Evolutionary conservation across 2,888 invertebrate species (phyloP).

Genomic region (Nasonia oneida): DNA sequence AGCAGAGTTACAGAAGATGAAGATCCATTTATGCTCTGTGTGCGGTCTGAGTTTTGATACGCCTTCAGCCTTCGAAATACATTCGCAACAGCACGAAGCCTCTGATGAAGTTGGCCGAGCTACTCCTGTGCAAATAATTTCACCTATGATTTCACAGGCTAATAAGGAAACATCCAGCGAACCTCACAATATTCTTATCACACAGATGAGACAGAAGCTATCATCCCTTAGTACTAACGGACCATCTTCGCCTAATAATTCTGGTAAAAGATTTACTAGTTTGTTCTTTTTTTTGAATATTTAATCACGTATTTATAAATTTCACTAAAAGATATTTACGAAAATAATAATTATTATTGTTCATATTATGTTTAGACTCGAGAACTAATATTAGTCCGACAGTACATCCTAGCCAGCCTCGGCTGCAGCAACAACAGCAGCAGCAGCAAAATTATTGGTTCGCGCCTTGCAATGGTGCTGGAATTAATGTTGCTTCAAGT

Average conservation of each 20-base stretch:
- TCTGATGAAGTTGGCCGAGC: constrained; percentile 21
- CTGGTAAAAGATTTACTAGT: not conserved
- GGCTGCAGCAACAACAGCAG: not conserved
- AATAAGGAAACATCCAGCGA: not conserved
- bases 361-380: constrained; percentile 22
- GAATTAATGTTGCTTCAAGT: not conserved
- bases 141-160: constrained; percentile 46
- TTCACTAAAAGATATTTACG: not conserved
- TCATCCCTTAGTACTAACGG: not conserved
- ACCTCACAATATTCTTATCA: not conserved
- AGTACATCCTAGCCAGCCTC: not conserved
- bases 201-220: constrained; percentile 45
- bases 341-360: constrained; percentile 4
- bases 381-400: constrained; percentile 7
- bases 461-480: constrained; percentile 33
- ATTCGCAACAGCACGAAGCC: constrained; percentile 14
- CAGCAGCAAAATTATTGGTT: constrained; percentile 42
- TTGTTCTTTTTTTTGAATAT: not conserved
- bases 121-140: constrained; percentile 56
- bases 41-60: constrained; percentile 61
- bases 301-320: not conserved
- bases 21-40: constrained; percentile 47
- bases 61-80: constrained; percentile 32
- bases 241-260: not conserved
- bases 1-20: constrained; percentile 55